Conservation (phyloP, 2,797 vertebrate species). For the Macrochelys suwanniensis region DNA sequence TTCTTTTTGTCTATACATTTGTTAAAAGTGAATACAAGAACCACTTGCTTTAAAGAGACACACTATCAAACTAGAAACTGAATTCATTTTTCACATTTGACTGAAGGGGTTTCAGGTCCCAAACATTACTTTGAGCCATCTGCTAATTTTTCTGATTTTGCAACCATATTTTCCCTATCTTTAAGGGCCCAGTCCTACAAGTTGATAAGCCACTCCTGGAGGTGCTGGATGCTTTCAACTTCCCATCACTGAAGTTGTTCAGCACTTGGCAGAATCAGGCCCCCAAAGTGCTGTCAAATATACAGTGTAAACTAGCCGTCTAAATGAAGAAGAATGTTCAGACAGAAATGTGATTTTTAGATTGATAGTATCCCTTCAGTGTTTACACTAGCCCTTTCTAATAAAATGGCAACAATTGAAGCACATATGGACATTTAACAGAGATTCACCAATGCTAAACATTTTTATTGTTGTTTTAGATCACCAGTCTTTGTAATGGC, state of each 20-base stretch:
- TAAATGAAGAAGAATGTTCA: not conserved
- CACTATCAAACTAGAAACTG: constrained; percentile 22
- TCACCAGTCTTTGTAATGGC: not conserved
- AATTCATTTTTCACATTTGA: constrained; percentile 17
- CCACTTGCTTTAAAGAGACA: constrained; percentile 41
- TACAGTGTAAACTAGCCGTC: not conserved
- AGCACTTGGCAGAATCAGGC: not conserved
- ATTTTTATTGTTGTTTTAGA: not conserved
- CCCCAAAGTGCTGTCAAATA: not conserved
- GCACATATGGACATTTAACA: not conserved
- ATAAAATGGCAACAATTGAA: not conserved
- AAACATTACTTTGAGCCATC: constrained; percentile 64
- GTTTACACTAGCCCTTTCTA: not conserved
- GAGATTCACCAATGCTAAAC: not conserved
- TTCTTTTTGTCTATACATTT: constrained; percentile 24
- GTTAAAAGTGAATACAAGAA: constrained; percentile 48
- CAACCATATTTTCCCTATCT: constrained; percentile 24
- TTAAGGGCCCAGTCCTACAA: constrained; percentile 1
- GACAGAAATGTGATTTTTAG: not conserved
- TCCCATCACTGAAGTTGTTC: not conserved
- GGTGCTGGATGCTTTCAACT: not conserved
- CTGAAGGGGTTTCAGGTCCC: constrained; percentile 34
- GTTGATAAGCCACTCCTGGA: not conserved
- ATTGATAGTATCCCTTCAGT: not conserved
- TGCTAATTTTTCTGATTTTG: constrained; percentile 60